Base-by-base conservation (phyloP, 2,113 vertebrate genomes). In the Isichthys henryi region DNA sequence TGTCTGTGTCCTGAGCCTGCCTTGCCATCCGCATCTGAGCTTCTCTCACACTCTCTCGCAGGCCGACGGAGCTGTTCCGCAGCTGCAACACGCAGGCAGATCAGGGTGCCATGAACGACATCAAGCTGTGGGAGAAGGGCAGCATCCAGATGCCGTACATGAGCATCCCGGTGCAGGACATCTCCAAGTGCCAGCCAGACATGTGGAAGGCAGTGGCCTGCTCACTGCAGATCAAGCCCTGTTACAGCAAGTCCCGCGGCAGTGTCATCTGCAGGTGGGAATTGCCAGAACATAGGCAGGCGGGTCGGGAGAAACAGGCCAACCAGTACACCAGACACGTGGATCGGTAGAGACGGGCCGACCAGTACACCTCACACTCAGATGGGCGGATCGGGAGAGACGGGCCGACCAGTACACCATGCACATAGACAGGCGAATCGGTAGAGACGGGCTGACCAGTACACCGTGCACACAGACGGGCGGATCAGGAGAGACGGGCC, bases 191-290 rank as follows among this genome's bases (percentile, higher is more conserved):
- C 92, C 97, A 96, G 0, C 98, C 98, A 0, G 97, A 99, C 93
- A 98, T 97, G 96, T 99, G 98, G 98, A 99, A 99, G 92, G 98
- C 98, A 0, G 96, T 99, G 89, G 98, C 98, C 88, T 99, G 98
- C 88, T 97, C 97, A 0, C 94, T 99, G 89, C 98, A 99, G 94
- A 99, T 99, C 93, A 99, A 99, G 94, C 98, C 98, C 56, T 99
- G 98, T 92, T 97, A 97, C 92, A 98, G 98, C 96, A 97, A 97
- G 95, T 98, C 98, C 91, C 96, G 97, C 93, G 97, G 97, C 82
- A 99, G 97, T 74, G 95, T 98, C 92, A 99, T 99, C 92, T 99
- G 98, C 98, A 99, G 97, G 98, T 99, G 96, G 92, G 97, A 13
- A 9, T 46, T 10, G 58, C 52, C 17, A 19, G 17, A 53, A 53